Evolutionary conservation across 2,113 vertebrate species (phyloP).

Genomic region (Myotis davidii): DNA sequence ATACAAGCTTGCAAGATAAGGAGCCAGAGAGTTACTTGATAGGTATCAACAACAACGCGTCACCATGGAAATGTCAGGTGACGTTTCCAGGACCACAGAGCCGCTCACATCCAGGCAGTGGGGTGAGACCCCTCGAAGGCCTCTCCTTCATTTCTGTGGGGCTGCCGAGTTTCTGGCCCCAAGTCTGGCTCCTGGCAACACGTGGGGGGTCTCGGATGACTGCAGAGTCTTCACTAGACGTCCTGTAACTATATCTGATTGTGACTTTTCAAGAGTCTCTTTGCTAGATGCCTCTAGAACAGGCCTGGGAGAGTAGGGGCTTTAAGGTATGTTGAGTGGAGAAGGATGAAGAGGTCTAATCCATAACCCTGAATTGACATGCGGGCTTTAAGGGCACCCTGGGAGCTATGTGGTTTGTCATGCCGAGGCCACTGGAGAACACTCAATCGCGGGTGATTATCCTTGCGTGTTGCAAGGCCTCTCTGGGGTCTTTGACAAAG

Average conservation of each 20-base stretch:
- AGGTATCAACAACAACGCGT: background rate
- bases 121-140: background rate
- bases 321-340: slow-evolving; percentile 55
- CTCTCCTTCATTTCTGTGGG: background rate
- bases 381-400: slow-evolving; percentile 52
- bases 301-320: slow-evolving; percentile 20
- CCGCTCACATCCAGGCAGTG: background rate
- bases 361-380: slow-evolving; percentile 56
- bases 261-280: slow-evolving; percentile 30
- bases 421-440: slow-evolving; percentile 17
- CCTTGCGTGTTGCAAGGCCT: background rate
- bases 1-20: background rate
- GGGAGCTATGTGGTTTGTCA: slow-evolving; percentile 39
- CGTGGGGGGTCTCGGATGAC: background rate
- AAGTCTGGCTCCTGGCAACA: background rate
- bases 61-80: background rate
- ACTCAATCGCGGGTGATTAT: background rate
- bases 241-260: background rate
- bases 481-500: background rate
- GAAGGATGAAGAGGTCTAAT: slow-evolving; percentile 52
- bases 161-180: background rate
- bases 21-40: background rate
- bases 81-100: background rate
- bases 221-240: background rate
- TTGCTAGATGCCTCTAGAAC: background rate